Evolutionary conservation across 2,113 vertebrate species (phyloP).

Genomic region (Coracopsis vasa): DNA sequence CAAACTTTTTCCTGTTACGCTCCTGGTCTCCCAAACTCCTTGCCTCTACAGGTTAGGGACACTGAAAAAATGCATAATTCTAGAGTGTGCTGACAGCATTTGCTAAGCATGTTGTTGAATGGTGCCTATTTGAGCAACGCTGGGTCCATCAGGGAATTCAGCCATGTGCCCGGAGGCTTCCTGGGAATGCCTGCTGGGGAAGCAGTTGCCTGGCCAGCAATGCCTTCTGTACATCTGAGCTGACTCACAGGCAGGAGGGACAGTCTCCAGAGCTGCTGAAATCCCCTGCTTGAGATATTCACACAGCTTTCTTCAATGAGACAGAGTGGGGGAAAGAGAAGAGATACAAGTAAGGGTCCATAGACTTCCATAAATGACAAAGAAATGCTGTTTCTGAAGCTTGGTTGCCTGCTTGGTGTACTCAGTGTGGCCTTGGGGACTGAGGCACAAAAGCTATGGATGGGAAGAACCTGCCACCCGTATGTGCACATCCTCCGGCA

Average conservation of each 20-base stretch:
- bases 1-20: not conserved
- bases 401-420: not conserved
- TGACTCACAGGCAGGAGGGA: not conserved
- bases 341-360: not conserved
- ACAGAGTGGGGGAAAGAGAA: not conserved
- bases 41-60: constrained; percentile 40
- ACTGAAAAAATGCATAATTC: constrained; percentile 36
- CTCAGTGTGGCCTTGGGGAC: not conserved
- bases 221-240: not conserved
- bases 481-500: accelerated
- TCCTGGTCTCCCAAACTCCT: not conserved
- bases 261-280: not conserved
- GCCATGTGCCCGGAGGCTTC: not conserved
- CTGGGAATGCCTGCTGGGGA: not conserved
- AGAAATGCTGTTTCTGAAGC: not conserved
- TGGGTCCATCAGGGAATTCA: not conserved
- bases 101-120: not conserved
- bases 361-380: not conserved
- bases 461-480: accelerated
- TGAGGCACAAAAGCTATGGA: not conserved
- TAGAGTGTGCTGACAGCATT: constrained; percentile 47
- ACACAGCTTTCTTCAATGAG: not conserved
- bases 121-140: not conserved
- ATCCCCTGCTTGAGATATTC: not conserved
- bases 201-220: not conserved